Conservation (phyloP, 2,888 invertebrate species). For the Ferrisia virgata region DNA sequence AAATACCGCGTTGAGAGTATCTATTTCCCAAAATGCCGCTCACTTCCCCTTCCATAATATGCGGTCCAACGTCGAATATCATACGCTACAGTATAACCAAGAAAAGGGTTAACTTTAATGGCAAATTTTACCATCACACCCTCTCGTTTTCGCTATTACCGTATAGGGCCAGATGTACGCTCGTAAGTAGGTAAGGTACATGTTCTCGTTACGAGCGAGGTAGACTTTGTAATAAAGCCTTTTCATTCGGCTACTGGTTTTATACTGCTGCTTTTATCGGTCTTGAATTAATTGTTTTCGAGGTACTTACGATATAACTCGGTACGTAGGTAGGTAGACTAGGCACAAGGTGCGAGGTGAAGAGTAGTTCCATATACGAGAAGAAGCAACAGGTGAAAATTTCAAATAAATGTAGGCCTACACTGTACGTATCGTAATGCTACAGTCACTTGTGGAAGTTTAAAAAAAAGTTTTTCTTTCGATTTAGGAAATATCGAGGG, state of each 20-base stretch:
- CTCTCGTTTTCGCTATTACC: not conserved
- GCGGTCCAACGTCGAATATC: not conserved
- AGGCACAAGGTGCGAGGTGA: no score
- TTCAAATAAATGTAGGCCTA: not conserved
- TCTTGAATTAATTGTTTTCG: not conserved
- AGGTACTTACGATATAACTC: no score
- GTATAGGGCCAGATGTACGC: no score
- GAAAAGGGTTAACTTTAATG: not conserved
- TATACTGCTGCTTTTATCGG: not conserved
- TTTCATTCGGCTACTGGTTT: not conserved
- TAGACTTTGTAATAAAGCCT: not conserved
- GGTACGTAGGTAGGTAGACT: no score
- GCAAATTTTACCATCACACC: not conserved
- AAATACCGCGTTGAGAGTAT: not conserved
- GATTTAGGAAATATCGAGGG: no score
- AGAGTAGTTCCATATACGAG: no score
- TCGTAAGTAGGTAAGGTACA: no score
- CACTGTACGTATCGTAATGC: no score
- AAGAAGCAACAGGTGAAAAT: not conserved
- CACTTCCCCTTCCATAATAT: no score
- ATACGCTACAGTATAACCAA: not conserved
- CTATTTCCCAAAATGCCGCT: not conserved
- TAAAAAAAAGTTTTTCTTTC: no score
- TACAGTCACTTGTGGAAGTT: no score
- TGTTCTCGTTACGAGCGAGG: no score